phyloP scores from a whole-genome alignment of 2,797 vertebrate species.

The Xyrichtys novacula region DNA sequence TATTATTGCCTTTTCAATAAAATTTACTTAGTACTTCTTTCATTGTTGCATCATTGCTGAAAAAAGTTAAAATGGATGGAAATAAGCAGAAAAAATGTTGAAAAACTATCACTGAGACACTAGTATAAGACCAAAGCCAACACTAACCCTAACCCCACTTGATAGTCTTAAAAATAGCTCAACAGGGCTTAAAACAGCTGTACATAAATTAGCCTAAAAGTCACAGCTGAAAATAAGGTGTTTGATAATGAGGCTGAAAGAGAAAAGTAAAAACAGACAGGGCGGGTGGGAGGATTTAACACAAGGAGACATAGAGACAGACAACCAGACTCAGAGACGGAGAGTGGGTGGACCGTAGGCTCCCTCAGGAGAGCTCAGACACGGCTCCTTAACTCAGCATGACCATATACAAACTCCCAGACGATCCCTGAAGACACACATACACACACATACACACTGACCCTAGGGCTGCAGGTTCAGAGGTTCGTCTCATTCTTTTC shows the following conservation, averaged over 20 bases:
- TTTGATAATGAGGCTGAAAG: conserved; percentile 24
- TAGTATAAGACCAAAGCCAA: too few species aligned
- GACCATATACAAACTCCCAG: conserved; percentile 74
- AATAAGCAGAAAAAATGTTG: too few species aligned
- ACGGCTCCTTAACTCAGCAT: conserved; percentile 67
- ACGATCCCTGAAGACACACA: conserved; percentile 60
- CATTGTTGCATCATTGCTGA: too few species aligned
- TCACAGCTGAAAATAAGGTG: conserved; percentile 35
- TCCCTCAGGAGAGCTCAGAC: conserved; percentile 68
- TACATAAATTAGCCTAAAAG: background rate
- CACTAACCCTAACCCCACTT: too few species aligned
- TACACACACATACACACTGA: conserved; percentile 46
- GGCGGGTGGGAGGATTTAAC: conserved; percentile 68
- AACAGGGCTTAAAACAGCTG: conserved; percentile 4
- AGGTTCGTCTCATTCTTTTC: conserved; percentile 70
- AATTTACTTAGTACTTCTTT: too few species aligned
- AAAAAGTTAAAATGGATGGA: too few species aligned
- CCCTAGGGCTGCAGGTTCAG: conserved; percentile 60
- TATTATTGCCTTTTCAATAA: too few species aligned
- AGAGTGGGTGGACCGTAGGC: conserved; percentile 71
- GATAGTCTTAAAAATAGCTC: conserved; percentile 7
- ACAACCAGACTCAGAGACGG: conserved; percentile 68
- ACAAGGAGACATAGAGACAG: conserved; percentile 54
- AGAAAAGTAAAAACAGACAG: conserved; percentile 57
- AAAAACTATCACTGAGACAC: too few species aligned